These are phyloP conservation scores for Rhogogaster chlorosoma DNA, from an alignment of 2,888 invertebrate species.

Conservation along the genomic window DNA sequence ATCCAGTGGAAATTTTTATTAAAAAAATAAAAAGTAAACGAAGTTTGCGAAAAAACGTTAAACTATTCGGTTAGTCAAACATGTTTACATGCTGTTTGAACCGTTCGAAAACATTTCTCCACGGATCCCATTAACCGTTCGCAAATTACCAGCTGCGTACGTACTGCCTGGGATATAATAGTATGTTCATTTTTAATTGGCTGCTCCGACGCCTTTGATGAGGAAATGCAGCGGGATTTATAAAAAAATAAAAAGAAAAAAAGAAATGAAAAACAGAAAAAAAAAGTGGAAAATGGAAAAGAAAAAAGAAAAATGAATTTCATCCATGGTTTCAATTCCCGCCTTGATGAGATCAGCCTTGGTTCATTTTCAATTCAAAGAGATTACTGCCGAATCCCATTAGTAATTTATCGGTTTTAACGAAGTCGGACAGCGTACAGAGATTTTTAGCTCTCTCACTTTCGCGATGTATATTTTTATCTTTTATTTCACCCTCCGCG, in stretches of 20 bases:
- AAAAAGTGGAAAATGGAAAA: background rate
- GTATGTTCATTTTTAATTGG: background rate
- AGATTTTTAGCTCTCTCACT: background rate
- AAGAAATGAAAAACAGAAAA: background rate
- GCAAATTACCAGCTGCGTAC: background rate
- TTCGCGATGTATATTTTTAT: background rate
- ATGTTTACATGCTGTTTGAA: background rate
- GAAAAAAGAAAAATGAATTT: background rate
- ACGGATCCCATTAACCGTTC: background rate
- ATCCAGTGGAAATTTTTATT: too few relatives aligned
- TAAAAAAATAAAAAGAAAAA: background rate
- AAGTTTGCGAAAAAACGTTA: background rate
- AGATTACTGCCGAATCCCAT: slow-evolving; percentile 23
- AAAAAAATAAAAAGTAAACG: background rate
- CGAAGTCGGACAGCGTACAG: slow-evolving; percentile 32
- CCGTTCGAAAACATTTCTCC: background rate
- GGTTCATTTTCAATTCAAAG: slow-evolving; percentile 21
- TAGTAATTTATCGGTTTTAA: slow-evolving; percentile 44
- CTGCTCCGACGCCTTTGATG: background rate
- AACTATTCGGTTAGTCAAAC: background rate
- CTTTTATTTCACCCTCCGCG: background rate
- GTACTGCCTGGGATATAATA: background rate
- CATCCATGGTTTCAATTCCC: background rate
- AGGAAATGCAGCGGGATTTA: background rate
- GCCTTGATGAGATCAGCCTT: background rate